Evolutionary conservation across 2,888 invertebrate species (phyloP).

Genomic region (Brenthis daphne): DNA sequence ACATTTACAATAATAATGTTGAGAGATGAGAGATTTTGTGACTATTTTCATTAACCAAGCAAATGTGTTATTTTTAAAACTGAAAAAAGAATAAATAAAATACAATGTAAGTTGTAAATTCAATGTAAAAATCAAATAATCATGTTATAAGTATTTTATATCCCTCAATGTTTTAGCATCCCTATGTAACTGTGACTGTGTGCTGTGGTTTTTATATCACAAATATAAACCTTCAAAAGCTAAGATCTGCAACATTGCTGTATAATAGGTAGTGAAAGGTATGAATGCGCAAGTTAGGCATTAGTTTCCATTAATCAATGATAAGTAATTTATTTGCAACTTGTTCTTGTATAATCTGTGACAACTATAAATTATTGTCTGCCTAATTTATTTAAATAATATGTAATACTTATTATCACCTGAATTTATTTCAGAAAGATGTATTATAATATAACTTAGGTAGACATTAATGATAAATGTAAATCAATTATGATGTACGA

Average conservation of each 20-base stretch:
- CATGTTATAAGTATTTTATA: slow-evolving; percentile 53
- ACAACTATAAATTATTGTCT: slow-evolving; percentile 55
- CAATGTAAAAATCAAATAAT: slow-evolving; percentile 59
- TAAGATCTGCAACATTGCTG: slow-evolving; percentile 63
- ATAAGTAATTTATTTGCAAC: slow-evolving; percentile 48
- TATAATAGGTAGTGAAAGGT: slow-evolving; percentile 52
- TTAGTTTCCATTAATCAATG: slow-evolving; percentile 47
- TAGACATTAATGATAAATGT: slow-evolving; percentile 71
- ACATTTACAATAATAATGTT: slow-evolving; percentile 62
- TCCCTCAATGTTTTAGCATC: slow-evolving; percentile 46
- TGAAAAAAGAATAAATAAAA: slow-evolving; percentile 48
- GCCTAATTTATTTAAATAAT: slow-evolving; percentile 54
- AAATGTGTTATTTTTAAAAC: slow-evolving; percentile 62
- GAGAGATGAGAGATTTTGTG: slow-evolving; percentile 56
- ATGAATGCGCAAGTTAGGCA: slow-evolving; percentile 50
- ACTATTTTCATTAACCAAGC: slow-evolving; percentile 59
- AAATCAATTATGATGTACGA: slow-evolving; percentile 61
- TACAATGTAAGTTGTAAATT: slow-evolving; percentile 60
- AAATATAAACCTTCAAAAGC: slow-evolving; percentile 52
- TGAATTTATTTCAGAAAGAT: slow-evolving; percentile 54
- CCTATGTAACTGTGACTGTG: slow-evolving; percentile 53
- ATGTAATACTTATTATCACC: slow-evolving; percentile 50
- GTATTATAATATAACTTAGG: slow-evolving; percentile 59
- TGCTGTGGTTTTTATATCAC: slow-evolving; percentile 64
- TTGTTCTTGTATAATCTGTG: slow-evolving; percentile 45